Conservation (phyloP, 2,113 vertebrate species). For the Malurus elegans region DNA sequence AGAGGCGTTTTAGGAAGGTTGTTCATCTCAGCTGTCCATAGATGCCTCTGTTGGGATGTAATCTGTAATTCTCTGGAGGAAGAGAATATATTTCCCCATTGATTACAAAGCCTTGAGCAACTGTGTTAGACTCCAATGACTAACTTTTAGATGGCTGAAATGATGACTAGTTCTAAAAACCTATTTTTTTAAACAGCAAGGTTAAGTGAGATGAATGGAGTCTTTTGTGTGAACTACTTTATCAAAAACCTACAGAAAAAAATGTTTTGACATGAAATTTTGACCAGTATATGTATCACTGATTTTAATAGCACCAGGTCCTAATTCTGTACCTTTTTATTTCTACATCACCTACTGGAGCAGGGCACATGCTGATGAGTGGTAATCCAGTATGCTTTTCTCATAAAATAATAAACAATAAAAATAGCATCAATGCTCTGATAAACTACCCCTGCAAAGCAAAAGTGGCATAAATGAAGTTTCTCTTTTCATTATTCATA, state of each 20-base stretch:
- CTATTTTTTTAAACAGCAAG: conserved; percentile 44
- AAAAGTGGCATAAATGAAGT: background rate
- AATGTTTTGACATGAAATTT: background rate
- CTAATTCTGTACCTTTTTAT: background rate
- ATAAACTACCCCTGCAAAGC: background rate
- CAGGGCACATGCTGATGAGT: background rate
- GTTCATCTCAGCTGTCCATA: background rate
- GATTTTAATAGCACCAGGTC: background rate
- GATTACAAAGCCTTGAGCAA: conserved; percentile 15
- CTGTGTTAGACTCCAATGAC: conserved; percentile 19
- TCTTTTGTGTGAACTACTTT: background rate
- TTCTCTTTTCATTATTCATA: background rate
- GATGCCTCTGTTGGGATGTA: background rate
- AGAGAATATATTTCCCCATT: background rate
- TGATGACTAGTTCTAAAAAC: conserved; percentile 8
- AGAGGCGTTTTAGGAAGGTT: background rate
- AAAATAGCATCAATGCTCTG: background rate
- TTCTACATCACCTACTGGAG: background rate
- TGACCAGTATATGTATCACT: background rate
- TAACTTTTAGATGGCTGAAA: conserved; percentile 39
- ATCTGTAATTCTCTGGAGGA: background rate
- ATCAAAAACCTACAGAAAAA: background rate
- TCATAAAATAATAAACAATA: conserved; percentile 2
- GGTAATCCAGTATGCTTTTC: background rate
- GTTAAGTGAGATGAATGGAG: conserved; percentile 13